Evolutionary conservation across 2,797 vertebrate species (phyloP), one percentile per base, ranked within the genome.

Genomic region (Cyprinodon diabolis): DNA sequence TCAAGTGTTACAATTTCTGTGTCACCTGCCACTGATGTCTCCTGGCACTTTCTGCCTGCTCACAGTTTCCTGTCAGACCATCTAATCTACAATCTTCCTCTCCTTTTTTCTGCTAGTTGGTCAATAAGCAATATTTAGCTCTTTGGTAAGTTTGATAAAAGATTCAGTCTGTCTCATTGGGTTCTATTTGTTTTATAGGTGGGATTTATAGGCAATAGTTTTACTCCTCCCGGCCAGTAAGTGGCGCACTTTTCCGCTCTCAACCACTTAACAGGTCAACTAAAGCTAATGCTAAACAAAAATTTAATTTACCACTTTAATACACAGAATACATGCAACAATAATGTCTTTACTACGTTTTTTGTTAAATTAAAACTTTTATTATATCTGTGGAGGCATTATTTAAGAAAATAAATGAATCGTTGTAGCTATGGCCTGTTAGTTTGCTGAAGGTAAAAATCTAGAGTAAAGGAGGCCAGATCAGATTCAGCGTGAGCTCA

Each of bases 401-500:
- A 30, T 30, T 30, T 30, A 30, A 30, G 30, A 30, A 30, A 30
- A 30, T 30, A 30, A 30, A 30, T 30, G 30, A 30, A 30, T 30
- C 2, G 2, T 30, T 30, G 30, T 0, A 30, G 30, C 2, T 30
- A 30, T 30, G 30, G 30, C 30, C 30, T 30, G 30, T 30, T 30
- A 30, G 30, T 30, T 30, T 30, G 79, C 78, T 71, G 23, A 66
- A 80, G 79, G 71, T 85, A 81, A 84, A 88, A 83, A 30, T 80
- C 63, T 30, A 21, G 84, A 81, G 87, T 81, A 77, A 84, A 86
- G 82, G 79, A 84, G 89, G 86, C 68, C 87, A 84, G 94, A 94
- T 94, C 94, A 92, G 90, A 94, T 94, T 94, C 90, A 91, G 84
- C 89, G 88, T 86, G 83, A 83, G 84, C 80, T 94, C 92, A 95